These are phyloP conservation scores for Acrobasis repandana DNA, from an alignment of 2,888 invertebrate species.

Conservation along the genomic window DNA sequence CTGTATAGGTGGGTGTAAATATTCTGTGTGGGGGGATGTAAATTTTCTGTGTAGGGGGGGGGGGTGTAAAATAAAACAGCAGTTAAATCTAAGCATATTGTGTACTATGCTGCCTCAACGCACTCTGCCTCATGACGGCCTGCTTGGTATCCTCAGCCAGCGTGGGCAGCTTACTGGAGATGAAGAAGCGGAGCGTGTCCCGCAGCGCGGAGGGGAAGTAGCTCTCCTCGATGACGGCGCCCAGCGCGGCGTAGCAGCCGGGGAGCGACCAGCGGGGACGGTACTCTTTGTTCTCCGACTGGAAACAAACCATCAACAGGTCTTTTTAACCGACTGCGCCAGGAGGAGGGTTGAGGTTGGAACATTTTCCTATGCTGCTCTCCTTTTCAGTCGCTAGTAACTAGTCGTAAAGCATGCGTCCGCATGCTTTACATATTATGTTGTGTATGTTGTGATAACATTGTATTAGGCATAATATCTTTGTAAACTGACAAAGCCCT, in stretches of 20 bases:
- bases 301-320: conserved; percentile 49
- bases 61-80: neutral
- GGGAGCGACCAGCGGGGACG: conserved; percentile 85
- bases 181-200: conserved; percentile 62
- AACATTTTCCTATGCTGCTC: no score
- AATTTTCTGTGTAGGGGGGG: neutral
- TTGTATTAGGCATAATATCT: no score
- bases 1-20: no score
- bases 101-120: conserved; percentile 7
- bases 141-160: conserved; percentile 39
- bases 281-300: conserved; percentile 87
- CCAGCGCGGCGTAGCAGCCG: conserved; percentile 83
- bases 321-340: no score
- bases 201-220: conserved; percentile 58
- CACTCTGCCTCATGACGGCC: conserved; percentile 38
- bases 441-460: no score
- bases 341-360: no score
- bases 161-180: conserved; percentile 44
- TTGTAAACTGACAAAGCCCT: no score
- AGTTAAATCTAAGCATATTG: neutral
- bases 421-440: no score
- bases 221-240: conserved; percentile 42
- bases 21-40: no score
- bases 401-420: no score
- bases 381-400: no score